Evolutionary conservation across 2,797 vertebrate species (phyloP).

Genomic region (Danio albolineatus): DNA sequence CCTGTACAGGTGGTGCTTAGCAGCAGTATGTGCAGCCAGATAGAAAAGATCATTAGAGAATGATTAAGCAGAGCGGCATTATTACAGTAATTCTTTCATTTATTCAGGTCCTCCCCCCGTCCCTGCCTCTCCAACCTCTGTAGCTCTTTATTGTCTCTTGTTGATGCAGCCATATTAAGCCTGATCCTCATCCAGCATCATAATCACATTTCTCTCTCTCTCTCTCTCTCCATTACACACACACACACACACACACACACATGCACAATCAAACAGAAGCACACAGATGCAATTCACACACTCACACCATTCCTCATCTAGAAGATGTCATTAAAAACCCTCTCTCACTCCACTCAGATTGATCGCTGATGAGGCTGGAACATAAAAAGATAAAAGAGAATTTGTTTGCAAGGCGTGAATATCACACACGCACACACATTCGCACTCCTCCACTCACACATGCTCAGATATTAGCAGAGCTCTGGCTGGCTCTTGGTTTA

Average conservation of each 20-base stretch:
- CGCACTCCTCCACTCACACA: constrained; percentile 36
- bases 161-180: constrained; percentile 48
- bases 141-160: constrained; percentile 46
- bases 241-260: constrained; percentile 20
- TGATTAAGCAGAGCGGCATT: constrained; percentile 26
- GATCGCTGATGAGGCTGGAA: constrained; percentile 42
- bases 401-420: constrained; percentile 22
- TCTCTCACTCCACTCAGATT: constrained; percentile 29
- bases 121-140: constrained; percentile 31
- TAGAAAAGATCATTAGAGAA: constrained; percentile 20
- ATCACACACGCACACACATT: constrained; percentile 19
- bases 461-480: constrained; percentile 21
- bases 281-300: constrained; percentile 39
- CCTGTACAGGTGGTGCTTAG: background rate
- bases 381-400: constrained; percentile 41
- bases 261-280: constrained; percentile 28
- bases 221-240: too few relatives aligned
- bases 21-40: background rate
- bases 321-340: constrained; percentile 47
- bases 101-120: background rate
- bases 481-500: constrained; percentile 20
- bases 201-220: constrained; percentile 49
- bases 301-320: constrained; percentile 22
- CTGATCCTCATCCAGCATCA: constrained; percentile 45
- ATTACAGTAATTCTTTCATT: constrained; percentile 42